A percentile compares a stretch with the other conserved stretches of the same genome.
Evolutionary conservation across 2,113 vertebrate species (phyloP).

Genomic region (Leucopsar rothschildi): DNA sequence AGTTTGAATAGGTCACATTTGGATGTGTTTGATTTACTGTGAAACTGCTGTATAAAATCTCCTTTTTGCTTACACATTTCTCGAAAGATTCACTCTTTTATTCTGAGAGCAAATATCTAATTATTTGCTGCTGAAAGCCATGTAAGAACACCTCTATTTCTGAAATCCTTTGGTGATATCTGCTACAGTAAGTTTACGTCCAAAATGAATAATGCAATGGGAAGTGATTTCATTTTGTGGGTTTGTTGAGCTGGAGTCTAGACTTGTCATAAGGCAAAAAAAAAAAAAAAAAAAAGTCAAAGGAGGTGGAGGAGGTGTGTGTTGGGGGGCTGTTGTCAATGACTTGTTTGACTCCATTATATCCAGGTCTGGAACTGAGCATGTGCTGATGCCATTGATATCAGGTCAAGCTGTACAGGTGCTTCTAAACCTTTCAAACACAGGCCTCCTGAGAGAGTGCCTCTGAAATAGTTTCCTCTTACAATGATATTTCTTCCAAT

Average conservation of each 20-base stretch:
- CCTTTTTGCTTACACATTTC: background rate
- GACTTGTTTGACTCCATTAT: background rate
- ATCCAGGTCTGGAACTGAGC: background rate
- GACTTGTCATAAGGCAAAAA: background rate
- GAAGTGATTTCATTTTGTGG: background rate
- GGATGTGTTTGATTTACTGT: constrained; percentile 17
- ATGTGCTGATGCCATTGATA: background rate
- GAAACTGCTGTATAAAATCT: background rate
- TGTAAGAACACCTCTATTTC: background rate
- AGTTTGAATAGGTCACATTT: constrained; percentile 64
- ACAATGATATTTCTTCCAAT: background rate
- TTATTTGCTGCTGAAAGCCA: constrained; percentile 15
- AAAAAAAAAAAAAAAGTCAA: background rate
- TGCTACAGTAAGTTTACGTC: background rate
- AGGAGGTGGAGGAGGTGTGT: background rate
- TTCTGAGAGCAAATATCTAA: constrained; percentile 36
- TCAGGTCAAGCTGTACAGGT: background rate
- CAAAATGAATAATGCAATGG: background rate
- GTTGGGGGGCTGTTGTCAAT: background rate
- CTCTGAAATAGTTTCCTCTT: background rate
- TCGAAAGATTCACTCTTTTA: background rate
- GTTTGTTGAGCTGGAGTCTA: background rate
- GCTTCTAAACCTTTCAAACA: background rate
- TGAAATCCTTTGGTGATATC: constrained; percentile 10
- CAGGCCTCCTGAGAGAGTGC: background rate